phyloP scores from a whole-genome alignment of 2,113 vertebrate species.

The Mesoclemmys tuberculata region DNA sequence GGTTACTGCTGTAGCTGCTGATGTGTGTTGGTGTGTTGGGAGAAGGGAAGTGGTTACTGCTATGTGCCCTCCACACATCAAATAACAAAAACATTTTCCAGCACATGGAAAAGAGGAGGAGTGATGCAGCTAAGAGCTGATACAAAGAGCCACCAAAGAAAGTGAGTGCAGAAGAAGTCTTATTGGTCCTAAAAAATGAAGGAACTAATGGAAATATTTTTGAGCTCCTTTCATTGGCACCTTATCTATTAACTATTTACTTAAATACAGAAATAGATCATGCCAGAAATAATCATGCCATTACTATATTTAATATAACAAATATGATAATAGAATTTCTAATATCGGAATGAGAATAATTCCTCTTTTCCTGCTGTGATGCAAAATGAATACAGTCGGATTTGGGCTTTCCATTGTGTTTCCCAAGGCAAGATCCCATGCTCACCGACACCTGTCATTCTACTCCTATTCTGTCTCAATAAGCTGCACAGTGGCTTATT shows the following conservation, averaged over 20 bases:
- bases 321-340: no score
- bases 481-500: no score
- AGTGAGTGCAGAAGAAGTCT: neutral
- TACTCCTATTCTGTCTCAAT: no score
- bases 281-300: no score
- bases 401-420: no score
- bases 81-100: accelerated
- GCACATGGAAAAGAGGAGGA: neutral
- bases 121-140: neutral
- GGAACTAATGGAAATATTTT: neutral
- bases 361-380: no score
- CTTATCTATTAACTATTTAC: neutral
- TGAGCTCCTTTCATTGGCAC: neutral
- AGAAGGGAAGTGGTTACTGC: neutral
- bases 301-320: no score
- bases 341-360: no score
- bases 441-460: no score
- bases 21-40: accelerated
- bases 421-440: no score
- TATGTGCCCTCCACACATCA: neutral
- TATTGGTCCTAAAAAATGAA: neutral
- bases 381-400: no score
- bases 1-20: neutral
- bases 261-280: neutral
- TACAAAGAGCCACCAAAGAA: neutral